Evolutionary conservation across 2,113 vertebrate species (phyloP).

Genomic region (Rhinopomastus cyanomelas): DNA sequence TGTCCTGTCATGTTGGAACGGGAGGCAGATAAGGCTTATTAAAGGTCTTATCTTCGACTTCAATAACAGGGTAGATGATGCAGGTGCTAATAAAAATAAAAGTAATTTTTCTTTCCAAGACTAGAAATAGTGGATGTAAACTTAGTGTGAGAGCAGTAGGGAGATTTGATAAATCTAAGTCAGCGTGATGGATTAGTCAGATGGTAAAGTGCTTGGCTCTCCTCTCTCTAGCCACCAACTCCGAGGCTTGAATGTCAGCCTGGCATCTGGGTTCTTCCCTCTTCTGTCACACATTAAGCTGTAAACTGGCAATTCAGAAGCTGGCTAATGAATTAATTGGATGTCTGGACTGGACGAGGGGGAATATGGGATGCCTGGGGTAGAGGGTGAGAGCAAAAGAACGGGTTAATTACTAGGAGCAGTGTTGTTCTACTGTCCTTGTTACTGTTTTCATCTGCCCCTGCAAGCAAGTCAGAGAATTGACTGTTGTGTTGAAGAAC

Average conservation of each 20-base stretch:
- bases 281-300: background rate
- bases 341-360: background rate
- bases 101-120: conserved; percentile 65
- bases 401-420: background rate
- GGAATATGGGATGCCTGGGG: background rate
- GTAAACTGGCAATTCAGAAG: background rate
- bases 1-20: conserved; percentile 61
- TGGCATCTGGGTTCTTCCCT: background rate
- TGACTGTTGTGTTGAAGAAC: background rate
- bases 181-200: background rate
- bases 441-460: background rate
- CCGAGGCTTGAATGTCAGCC: background rate
- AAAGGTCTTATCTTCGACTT: conserved; percentile 88
- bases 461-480: background rate
- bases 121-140: conserved; percentile 26
- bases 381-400: background rate
- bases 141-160: background rate
- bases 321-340: background rate
- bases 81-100: conserved; percentile 60
- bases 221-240: background rate
- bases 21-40: conserved; percentile 85
- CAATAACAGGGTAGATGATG: conserved; percentile 74
- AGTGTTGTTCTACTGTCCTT: background rate
- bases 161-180: background rate
- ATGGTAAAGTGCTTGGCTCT: background rate